A percentile compares a stretch with the other conserved stretches of the same genome.
Conservation (phyloP, 2,113 vertebrate genomes). For the Lepus europaeus region DNA sequence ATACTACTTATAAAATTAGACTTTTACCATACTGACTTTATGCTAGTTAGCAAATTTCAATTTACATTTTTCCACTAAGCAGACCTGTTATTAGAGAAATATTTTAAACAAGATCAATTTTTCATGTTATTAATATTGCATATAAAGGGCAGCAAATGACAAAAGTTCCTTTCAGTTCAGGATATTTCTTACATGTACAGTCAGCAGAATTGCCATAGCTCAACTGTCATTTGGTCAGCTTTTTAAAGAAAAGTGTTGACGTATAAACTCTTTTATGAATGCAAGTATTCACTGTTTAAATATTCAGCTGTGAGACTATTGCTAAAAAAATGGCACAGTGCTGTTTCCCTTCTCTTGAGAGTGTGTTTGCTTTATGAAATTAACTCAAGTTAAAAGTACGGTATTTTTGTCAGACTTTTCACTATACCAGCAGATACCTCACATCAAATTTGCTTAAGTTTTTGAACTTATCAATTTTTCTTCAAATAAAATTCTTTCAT, state of each 20-base stretch:
- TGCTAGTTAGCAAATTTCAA: neutral
- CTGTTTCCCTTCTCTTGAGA: constrained; percentile 25
- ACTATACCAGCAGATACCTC: constrained; percentile 57
- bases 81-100: constrained; percentile 19
- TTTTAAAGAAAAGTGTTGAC: constrained; percentile 46
- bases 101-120: neutral
- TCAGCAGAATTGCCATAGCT: neutral
- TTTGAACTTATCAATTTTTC: constrained; percentile 47
- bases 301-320: constrained; percentile 49
- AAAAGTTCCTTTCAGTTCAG: neutral
- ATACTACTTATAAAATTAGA: constrained; percentile 37
- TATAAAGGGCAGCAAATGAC: neutral
- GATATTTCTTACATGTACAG: neutral
- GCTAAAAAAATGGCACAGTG: constrained; percentile 10
- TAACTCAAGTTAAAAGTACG: constrained; percentile 38
- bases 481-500: constrained; percentile 60
- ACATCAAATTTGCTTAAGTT: constrained; percentile 35
- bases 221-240: constrained; percentile 20
- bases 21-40: neutral
- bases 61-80: constrained; percentile 15
- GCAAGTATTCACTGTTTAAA: constrained; percentile 47
- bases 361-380: constrained; percentile 59
- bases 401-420: neutral
- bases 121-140: constrained; percentile 5
- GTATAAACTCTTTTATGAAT: constrained; percentile 31